These are phyloP conservation scores for Sphaerophoria rueppellii DNA, from an alignment of 2,888 invertebrate species.

Conservation along the genomic window DNA sequence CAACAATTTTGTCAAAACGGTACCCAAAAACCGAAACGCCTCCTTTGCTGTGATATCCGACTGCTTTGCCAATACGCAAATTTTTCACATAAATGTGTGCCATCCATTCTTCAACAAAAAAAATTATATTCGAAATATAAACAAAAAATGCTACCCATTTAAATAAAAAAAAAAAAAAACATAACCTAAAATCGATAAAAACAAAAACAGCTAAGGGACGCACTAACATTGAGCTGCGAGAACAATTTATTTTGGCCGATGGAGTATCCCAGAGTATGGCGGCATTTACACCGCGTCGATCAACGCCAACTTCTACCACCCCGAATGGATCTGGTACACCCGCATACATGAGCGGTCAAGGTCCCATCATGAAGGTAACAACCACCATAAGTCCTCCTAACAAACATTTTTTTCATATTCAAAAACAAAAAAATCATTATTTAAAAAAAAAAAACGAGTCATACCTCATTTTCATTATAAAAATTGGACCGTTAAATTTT, in stretches of 20 bases:
- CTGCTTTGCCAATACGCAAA: constrained; percentile 65
- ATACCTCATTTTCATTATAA: constrained; percentile 14
- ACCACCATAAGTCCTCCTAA: constrained; percentile 74
- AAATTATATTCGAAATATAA: constrained; percentile 11
- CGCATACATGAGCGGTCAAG: constrained; percentile 84
- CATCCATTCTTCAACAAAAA: constrained; percentile 61
- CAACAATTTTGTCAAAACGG: constrained; percentile 48
- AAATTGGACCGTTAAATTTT: constrained; percentile 24
- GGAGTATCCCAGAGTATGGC: constrained; percentile 99
- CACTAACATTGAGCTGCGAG: constrained; percentile 99
- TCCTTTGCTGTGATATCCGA: constrained; percentile 60
- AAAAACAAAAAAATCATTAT: constrained; percentile 8
- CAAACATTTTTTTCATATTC: constrained; percentile 48
- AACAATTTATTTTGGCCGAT: constrained; percentile 99
- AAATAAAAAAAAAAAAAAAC: constrained; percentile 48
- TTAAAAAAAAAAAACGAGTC: too few relatives aligned
- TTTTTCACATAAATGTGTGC: constrained; percentile 55
- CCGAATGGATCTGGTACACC: constrained; percentile 84
- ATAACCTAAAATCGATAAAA: constrained; percentile 52
- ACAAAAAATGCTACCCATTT: constrained; percentile 59
- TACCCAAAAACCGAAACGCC: constrained; percentile 52
- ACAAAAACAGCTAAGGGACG: constrained; percentile 96
- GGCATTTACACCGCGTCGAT: constrained; percentile 97
- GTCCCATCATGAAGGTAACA: constrained; percentile 98
- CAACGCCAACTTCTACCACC: constrained; percentile 89